phyloP scores from a whole-genome alignment of 2,888 invertebrate genomes.

The Callimorpha dominula region DNA sequence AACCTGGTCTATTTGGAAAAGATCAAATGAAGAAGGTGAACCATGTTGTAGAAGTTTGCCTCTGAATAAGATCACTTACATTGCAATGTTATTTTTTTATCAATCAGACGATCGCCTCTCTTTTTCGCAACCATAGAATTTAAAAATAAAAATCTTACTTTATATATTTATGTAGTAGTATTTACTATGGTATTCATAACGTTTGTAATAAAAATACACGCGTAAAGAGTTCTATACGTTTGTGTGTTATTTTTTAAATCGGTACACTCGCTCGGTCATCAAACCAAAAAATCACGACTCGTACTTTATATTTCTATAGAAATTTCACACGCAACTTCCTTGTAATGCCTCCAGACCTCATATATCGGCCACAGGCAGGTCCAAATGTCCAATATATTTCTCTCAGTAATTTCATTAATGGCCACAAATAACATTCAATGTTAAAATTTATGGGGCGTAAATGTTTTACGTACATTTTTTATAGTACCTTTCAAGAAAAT shows the following conservation, averaged over 20 bases:
- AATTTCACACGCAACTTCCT: constrained; percentile 46
- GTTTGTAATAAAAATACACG: too few relatives aligned
- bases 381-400: constrained; percentile 56
- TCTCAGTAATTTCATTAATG: constrained; percentile 72
- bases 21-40: too few relatives aligned
- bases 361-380: constrained; percentile 41
- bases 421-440: constrained; percentile 75
- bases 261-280: background rate
- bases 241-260: background rate
- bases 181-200: too few relatives aligned
- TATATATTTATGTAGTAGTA: too few relatives aligned
- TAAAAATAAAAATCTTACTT: too few relatives aligned
- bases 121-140: too few relatives aligned
- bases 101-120: too few relatives aligned
- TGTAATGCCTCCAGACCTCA: constrained; percentile 30
- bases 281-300: constrained; percentile 16
- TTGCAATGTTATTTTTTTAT: too few relatives aligned
- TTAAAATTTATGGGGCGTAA: constrained; percentile 78
- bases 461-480: constrained; percentile 78
- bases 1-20: too few relatives aligned
- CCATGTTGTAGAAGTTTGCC: too few relatives aligned
- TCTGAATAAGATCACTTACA: too few relatives aligned
- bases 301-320: constrained; percentile 29
- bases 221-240: background rate
- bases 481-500: constrained; percentile 82